phyloP scores from a whole-genome alignment of 2,888 invertebrate species.

The Eristalis tenax region DNA sequence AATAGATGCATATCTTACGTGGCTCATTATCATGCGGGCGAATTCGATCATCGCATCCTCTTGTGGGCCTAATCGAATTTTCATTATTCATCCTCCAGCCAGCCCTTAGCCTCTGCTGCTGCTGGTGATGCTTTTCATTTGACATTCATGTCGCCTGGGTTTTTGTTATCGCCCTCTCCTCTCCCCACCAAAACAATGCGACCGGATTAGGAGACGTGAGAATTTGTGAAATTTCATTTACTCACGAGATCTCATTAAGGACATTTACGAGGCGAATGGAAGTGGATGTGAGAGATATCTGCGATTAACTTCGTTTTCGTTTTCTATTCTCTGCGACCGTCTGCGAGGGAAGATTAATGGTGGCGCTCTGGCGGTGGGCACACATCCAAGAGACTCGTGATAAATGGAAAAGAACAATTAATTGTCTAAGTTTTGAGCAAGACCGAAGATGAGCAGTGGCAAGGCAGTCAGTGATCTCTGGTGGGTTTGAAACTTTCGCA shows the following conservation, averaged over 20 bases:
- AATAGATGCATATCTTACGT: constrained; percentile 4
- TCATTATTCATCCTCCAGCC: constrained; percentile 24
- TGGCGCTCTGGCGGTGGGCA: neutral
- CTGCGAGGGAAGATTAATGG: constrained; percentile 7
- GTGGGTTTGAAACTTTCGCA: neutral
- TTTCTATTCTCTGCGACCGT: neutral
- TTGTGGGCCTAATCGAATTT: constrained; percentile 34
- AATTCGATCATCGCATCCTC: constrained; percentile 15
- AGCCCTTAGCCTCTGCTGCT: neutral
- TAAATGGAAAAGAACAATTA: constrained; percentile 30
- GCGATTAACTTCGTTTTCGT: constrained; percentile 20
- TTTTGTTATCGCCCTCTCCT: neutral
- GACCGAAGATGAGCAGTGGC: neutral
- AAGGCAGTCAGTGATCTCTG: neutral
- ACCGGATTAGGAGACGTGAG: constrained; percentile 16
- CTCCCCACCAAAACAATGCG: neutral
- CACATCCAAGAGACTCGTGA: neutral
- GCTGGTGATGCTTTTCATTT: constrained; percentile 16
- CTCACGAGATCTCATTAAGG: constrained; percentile 22
- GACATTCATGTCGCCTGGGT: neutral
- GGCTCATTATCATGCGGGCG: constrained; percentile 34
- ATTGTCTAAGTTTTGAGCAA: constrained; percentile 24
- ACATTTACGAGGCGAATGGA: constrained; percentile 7
- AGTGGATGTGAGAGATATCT: neutral
- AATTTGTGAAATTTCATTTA: constrained; percentile 35